Percentiles rank a stretch among this genome's conserved stretches.
These are phyloP conservation scores for Brachyhypopomus occidentalis DNA, from an alignment of 2,113 vertebrate species.

Conservation along the genomic window DNA sequence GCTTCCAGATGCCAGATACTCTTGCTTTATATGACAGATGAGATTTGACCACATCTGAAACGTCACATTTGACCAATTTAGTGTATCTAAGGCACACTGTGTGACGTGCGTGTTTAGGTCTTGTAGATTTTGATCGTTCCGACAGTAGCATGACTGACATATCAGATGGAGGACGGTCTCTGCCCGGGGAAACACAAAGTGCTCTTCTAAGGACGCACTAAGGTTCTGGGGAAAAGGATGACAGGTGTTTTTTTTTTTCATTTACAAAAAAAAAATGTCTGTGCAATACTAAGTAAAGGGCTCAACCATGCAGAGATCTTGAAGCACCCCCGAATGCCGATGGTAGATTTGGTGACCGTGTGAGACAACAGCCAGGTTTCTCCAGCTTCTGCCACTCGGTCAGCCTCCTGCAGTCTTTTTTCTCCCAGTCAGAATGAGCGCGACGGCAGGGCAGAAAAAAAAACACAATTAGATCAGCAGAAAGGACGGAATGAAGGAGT, in stretches of 20 bases:
- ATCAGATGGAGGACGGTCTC: too few species aligned
- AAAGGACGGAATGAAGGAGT: constrained; percentile 32
- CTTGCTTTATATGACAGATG: too few species aligned
- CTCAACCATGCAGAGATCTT: constrained; percentile 50
- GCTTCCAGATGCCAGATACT: too few species aligned
- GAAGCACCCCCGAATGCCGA: constrained; percentile 2
- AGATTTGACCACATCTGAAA: too few species aligned
- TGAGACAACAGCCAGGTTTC: background rate
- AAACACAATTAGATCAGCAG: background rate
- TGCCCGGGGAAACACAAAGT: too few species aligned
- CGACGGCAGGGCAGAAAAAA: constrained; percentile 1
- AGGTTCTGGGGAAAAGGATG: too few species aligned
- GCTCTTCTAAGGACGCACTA: too few species aligned
- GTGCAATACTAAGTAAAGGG: constrained; percentile 76
- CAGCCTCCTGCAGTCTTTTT: constrained; percentile 6
- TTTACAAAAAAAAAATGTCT: constrained; percentile 41
- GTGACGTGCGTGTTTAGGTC: too few species aligned
- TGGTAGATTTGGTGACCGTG: constrained; percentile 5
- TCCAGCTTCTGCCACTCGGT: background rate
- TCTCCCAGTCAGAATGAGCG: constrained; percentile 17
- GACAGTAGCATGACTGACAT: too few species aligned
- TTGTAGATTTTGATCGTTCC: too few species aligned
- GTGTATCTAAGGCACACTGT: too few species aligned
- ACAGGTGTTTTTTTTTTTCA: background rate
- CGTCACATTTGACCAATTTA: too few species aligned